phyloP scores from a whole-genome alignment of 2,888 invertebrate genomes.

The Folsomia manolachei region DNA sequence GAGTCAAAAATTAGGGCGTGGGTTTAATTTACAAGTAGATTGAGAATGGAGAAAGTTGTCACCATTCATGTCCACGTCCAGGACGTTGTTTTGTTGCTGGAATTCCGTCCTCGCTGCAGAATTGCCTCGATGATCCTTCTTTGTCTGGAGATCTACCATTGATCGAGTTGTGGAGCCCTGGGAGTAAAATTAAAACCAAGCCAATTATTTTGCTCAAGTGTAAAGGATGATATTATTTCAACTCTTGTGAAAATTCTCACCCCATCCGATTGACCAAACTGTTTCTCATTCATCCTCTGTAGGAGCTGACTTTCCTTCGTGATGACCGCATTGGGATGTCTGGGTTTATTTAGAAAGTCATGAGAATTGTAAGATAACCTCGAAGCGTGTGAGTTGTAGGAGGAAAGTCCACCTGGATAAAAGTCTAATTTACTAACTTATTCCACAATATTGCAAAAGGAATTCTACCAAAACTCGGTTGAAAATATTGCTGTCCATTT shows the following conservation, averaged over 20 bases:
- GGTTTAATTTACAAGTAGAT: no score
- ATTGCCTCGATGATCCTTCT: neutral
- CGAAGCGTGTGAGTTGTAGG: constrained; percentile 92
- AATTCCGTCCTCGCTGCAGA: neutral
- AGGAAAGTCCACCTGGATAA: constrained; percentile 59
- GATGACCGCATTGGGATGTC: constrained; percentile 56
- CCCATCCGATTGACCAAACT: neutral
- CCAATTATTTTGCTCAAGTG: neutral
- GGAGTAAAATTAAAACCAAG: neutral
- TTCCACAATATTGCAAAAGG: neutral
- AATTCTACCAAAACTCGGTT: neutral
- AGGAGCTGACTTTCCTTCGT: constrained; percentile 84
- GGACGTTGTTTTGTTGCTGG: neutral
- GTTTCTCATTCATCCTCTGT: constrained; percentile 52
- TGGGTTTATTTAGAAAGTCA: constrained; percentile 66
- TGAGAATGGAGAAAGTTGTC: no score
- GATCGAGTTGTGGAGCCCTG: neutral
- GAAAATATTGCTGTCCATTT: neutral
- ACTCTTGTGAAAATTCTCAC: neutral
- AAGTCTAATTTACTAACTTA: neutral
- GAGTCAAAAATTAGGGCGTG: no score
- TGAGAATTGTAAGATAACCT: constrained; percentile 91
- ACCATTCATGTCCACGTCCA: constrained; percentile 14
- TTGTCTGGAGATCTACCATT: constrained; percentile 1
- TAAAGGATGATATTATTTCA: no score